A percentile compares a stretch with the other conserved stretches of the same genome.
phyloP scores from a whole-genome alignment of 2,113 vertebrate species.

The Aldabrachelys gigantea region DNA sequence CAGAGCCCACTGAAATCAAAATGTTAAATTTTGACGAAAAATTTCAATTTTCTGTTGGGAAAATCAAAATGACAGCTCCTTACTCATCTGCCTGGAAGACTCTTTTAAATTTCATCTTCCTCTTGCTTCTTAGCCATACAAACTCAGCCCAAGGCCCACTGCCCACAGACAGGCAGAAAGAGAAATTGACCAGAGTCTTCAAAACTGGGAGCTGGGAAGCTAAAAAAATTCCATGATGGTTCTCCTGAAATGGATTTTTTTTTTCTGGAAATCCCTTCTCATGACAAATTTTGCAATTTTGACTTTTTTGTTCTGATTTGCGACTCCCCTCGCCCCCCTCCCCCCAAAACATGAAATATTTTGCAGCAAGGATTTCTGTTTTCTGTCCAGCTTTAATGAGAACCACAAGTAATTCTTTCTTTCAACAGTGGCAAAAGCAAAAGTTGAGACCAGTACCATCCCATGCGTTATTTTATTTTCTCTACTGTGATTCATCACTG shows the following conservation, averaged over 20 bases:
- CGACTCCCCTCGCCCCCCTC: not conserved
- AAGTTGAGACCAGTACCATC: not conserved
- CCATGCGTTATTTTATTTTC: not conserved
- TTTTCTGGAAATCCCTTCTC: not conserved
- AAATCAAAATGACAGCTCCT: not conserved
- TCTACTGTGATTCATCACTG: slow-evolving; percentile 19
- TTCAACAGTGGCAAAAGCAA: slow-evolving; percentile 21
- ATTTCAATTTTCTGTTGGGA: not conserved
- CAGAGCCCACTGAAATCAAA: not conserved
- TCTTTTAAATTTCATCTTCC: not conserved
- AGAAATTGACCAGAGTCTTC: fast-evolving
- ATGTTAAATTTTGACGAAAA: not conserved
- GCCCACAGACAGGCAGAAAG: not conserved
- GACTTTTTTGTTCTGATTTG: not conserved
- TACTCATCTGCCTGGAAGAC: not conserved
- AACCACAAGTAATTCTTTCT: not conserved
- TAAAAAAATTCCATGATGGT: not conserved
- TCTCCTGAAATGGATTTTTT: not conserved
- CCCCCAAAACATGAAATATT: not conserved
- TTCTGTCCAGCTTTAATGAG: slow-evolving; percentile 6
- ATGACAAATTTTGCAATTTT: not conserved
- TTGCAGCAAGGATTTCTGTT: not conserved
- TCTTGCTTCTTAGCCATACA: not conserved
- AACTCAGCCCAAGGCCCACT: not conserved
- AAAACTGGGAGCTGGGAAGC: not conserved